Evolutionary conservation across 2,888 invertebrate species (phyloP), one percentile per base, ranked within the genome.

Genomic region (Meteorus colon): DNA sequence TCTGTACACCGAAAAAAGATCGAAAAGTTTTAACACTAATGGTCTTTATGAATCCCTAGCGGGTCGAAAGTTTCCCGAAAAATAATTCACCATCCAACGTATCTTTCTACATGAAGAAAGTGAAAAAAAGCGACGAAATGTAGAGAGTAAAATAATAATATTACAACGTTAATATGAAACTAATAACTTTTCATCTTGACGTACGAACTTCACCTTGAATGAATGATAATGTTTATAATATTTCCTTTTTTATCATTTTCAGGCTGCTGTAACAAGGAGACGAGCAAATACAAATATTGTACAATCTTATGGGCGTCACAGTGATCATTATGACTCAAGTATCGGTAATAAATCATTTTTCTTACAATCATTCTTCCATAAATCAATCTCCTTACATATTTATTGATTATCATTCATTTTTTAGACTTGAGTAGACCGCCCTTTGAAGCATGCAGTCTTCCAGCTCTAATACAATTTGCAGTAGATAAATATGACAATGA

Each of bases 391-490:
- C 27, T 63, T 63, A 45, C 16, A 45, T 45, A 12, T n/a, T 45
- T 24, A n/a, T 45, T 4, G 19, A 24, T 45, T 45, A 4, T 68
- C 27, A 16, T 51, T 8, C 45, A 10, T 41, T 29, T 81, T 82
- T 37, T 80, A 87, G 87, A 87, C 80, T 78, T 87, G 59, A 87
- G 85, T 72, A 84, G 79, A 71, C 86, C 86, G 19, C 87, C 86
- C 6, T 85, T 81, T 78, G 86, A 85, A 79, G 87, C 87, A 4
- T 85, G 81, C 76, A 87, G 87, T 71, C 84, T 87, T 77, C 87
- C 87, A 14, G 84, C 82, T 48, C 81, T 87, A 16, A 80, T 84
- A 62, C 82, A 75, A 55, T 80, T 81, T 14, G 78, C 81, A 70
- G 80, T 83, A 51, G 84, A 86, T 65, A 81, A 82, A 29, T 79